Evolutionary conservation across 2,888 invertebrate genomes (phyloP), one percentile per base, ranked within the genome.

Genomic region (Myopa testacea): DNA sequence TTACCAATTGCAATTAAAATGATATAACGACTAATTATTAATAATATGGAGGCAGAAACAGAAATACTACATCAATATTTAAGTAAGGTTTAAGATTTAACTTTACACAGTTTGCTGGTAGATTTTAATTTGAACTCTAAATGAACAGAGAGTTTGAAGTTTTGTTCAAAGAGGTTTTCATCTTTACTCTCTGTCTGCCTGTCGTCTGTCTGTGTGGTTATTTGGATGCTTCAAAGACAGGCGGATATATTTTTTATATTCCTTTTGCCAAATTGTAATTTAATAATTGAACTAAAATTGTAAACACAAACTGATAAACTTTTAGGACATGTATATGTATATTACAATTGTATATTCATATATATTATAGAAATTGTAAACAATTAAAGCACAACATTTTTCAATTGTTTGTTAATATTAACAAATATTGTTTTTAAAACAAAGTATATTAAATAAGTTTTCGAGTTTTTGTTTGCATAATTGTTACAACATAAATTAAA

Each of bases 401-500:
- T 45, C 45, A 45, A 45, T 45, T n/a, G 8, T 19, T 70, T 70
- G n/a, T 60, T 58, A 37, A 34, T 63, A 45, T 63, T 63, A 63
- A 69, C 40, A 69, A 45, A 75, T 10, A 76, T 50, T 76, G 6
- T 8, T 45, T 45, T 45, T 45, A 45, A 6, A 45, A 45, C 45
- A 45, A 45, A 45, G 6, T 45, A 3, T 45, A 45, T 45, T 8
- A 45, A 26, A 73, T 62, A 60, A 75, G 16, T 77, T 60, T 76
- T 55, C 58, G 52, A 69, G n/a, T 76, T 14, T 26, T 62, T 70
- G 58, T 69, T 70, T 69, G 12, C 60, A 40, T 26, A 37, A 40
- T 76, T 16, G 71, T 78, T 81, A 72, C 19, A 69, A 69, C 50
- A 50, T 69, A 45, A 26, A 69, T 69, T 69, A 69, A 69, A 69